phyloP scores from a whole-genome alignment of 2,113 vertebrate genomes.

The Tupaia chinensis region DNA sequence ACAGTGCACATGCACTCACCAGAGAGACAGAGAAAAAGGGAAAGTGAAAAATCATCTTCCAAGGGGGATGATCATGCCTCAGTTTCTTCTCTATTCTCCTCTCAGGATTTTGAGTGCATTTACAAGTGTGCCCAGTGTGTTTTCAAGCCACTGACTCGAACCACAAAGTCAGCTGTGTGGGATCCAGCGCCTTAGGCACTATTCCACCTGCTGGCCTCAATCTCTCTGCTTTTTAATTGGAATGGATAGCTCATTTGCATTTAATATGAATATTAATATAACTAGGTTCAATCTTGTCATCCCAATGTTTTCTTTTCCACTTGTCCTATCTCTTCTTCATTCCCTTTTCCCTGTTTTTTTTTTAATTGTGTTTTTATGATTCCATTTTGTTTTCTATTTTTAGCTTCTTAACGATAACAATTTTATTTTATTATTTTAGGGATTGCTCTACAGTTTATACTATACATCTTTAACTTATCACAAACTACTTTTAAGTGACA shows the following conservation, averaged over 20 bases:
- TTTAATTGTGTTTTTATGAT: neutral
- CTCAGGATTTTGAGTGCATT: too few species aligned
- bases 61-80: too few species aligned
- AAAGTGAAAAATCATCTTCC: too few species aligned
- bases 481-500: rapidly evolving
- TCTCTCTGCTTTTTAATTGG: neutral
- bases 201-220: too few species aligned
- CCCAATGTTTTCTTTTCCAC: neutral
- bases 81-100: too few species aligned
- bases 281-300: neutral
- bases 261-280: neutral
- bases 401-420: rapidly evolving
- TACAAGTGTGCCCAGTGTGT: too few species aligned
- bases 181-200: too few species aligned
- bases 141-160: too few species aligned
- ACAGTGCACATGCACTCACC: too few species aligned
- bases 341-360: neutral
- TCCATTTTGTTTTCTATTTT: neutral
- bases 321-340: neutral
- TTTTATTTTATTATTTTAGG: neutral
- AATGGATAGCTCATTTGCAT: neutral
- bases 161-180: too few species aligned
- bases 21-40: too few species aligned
- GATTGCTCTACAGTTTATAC: neutral
- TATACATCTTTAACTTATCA: rapidly evolving